These are phyloP conservation scores for Enoplosus armatus DNA, from an alignment of 2,797 vertebrate species.

Conservation along the genomic window DNA sequence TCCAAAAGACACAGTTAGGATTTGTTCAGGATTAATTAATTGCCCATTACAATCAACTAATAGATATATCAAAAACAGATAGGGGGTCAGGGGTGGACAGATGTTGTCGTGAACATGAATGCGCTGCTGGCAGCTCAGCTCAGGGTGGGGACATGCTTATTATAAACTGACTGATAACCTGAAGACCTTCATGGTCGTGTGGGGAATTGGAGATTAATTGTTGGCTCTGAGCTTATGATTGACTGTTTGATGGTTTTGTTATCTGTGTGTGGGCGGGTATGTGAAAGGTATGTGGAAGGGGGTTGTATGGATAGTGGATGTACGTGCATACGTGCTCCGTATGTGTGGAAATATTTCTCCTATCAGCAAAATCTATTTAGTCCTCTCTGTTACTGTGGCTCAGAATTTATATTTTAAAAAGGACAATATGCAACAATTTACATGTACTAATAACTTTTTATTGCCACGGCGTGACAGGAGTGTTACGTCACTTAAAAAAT, in stretches of 20 bases:
- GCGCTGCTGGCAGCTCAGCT: not conserved
- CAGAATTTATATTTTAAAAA: no score
- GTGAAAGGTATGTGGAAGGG: not conserved
- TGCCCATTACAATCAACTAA: not conserved
- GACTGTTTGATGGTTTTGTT: constrained; percentile 21
- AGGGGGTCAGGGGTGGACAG: not conserved
- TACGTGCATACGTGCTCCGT: not conserved
- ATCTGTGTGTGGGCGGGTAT: not conserved
- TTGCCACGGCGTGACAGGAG: no score
- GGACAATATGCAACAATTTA: no score
- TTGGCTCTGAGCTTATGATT: not conserved
- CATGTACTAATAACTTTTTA: no score
- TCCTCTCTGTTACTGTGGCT: not conserved
- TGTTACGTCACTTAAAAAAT: no score
- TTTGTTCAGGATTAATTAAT: constrained; percentile 7
- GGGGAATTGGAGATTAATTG: constrained; percentile 5
- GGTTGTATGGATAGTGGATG: not conserved
- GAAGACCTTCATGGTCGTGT: not conserved
- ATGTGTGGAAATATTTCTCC: not conserved
- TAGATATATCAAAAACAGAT: not conserved
- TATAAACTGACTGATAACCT: constrained; percentile 17
- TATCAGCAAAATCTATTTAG: not conserved
- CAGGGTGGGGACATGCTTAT: constrained; percentile 1
- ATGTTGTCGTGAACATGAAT: not conserved
- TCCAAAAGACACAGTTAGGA: not conserved